Evolutionary conservation across 2,113 vertebrate genomes (phyloP).

Genomic region (Oryzias celebensis): DNA sequence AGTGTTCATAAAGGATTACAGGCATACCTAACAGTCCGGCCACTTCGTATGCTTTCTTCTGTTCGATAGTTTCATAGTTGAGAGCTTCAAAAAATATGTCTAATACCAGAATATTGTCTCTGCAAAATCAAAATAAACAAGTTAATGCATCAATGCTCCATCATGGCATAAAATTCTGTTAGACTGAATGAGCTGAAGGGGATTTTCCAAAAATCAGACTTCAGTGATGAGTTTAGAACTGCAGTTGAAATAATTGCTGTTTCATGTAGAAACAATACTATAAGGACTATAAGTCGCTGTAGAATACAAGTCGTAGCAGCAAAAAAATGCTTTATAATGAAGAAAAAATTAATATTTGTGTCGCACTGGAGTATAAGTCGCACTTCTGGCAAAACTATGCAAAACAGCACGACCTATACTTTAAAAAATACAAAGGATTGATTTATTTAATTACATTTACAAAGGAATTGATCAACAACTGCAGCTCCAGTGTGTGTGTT

Average conservation of each 20-base stretch:
- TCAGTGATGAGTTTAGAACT: no score
- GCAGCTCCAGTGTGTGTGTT: not conserved
- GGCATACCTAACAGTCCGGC: conserved; percentile 90
- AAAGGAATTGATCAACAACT: not conserved
- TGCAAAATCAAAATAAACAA: conserved; percentile 55
- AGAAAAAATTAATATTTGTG: no score
- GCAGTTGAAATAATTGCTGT: no score
- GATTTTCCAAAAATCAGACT: no score
- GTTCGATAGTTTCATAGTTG: conserved; percentile 91
- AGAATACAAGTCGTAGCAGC: no score
- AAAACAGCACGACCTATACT: no score
- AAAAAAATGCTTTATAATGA: no score
- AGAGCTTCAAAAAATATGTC: conserved; percentile 82
- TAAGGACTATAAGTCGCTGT: no score
- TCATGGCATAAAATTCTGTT: not conserved
- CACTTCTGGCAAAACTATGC: no score
- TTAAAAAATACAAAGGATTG: no score
- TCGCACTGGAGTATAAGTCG: no score
- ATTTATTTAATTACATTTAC: not conserved
- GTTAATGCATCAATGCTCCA: not conserved
- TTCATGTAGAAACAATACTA: no score
- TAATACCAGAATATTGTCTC: conserved; percentile 95
- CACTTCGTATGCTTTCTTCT: conserved; percentile 98
- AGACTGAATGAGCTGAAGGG: not conserved
- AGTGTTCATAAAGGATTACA: not conserved